These are phyloP conservation scores for Paradoxurus hermaphroditus DNA, from an alignment of 2,113 vertebrate species.

Conservation along the genomic window DNA sequence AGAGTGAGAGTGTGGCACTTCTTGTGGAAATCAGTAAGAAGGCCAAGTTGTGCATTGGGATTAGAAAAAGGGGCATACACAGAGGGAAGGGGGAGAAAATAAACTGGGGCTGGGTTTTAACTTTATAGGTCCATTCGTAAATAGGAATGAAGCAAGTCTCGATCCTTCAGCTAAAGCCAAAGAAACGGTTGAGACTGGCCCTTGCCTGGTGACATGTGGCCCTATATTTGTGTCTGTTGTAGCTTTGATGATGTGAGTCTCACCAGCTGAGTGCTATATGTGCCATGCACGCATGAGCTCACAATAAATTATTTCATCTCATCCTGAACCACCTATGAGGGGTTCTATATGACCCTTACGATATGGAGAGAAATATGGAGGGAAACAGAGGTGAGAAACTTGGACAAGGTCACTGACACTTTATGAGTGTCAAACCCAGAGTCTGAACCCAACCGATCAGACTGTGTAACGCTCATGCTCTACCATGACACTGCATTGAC, in stretches of 20 bases:
- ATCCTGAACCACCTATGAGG: neutral
- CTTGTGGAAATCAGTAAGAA: neutral
- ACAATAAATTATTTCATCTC: neutral
- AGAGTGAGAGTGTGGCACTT: neutral
- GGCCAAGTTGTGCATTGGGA: neutral
- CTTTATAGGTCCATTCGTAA: neutral
- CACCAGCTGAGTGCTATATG: neutral
- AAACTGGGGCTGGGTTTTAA: neutral
- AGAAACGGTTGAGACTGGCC: neutral
- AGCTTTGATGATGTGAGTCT: neutral
- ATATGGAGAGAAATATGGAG: neutral
- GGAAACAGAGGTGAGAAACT: neutral
- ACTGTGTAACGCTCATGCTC: neutral
- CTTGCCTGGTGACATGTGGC: accelerated
- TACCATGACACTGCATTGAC: neutral
- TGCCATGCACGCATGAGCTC: neutral
- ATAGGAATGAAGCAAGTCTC: neutral
- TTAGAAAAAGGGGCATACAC: neutral
- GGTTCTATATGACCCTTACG: neutral
- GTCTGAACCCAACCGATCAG: neutral
- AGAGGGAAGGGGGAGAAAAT: neutral
- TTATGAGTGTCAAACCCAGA: neutral
- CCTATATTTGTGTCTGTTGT: neutral
- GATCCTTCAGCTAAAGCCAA: neutral
- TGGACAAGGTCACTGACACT: neutral